Evolutionary conservation across 2,113 vertebrate species (phyloP), one percentile per base, ranked within the genome.

Genomic region (Panurus biarmicus): DNA sequence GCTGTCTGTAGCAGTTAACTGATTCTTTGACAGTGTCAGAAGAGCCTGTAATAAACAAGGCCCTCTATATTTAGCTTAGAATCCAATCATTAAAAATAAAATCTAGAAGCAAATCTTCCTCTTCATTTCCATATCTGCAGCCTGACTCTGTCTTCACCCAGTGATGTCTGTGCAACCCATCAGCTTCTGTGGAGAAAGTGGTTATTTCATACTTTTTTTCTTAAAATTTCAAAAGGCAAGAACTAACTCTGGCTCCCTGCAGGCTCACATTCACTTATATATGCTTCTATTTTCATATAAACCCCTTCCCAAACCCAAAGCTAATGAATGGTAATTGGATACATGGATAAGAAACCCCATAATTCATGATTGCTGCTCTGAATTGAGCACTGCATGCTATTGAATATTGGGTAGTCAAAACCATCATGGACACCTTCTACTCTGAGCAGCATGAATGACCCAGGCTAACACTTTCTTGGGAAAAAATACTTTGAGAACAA

Each of bases 401-500:
- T 62, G 64, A 77, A 54, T 9, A 40, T 2, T 40, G 23, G 1
- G 1, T 35, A 94, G 54, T 93, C 87, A 85, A 85, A 89, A 79
- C 53, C 60, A 54, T 79, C 58, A 29, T 17, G 42, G 67, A 36
- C 58, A 70, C 14, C 29, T 53, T 85, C 33, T 22, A 21, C 61
- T 58, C 65, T 25, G 15, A 13, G 11, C 29, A 56, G 47, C 33
- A 47, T 82, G 74, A 93, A 92, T 89, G 90, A 77, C 14, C 33
- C 61, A 87, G 44, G 65, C 40, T 85, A 90, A 54, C 6, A 28
- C 36, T 23, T 47, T 44, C 86, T 89, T 94, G 92, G 66, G 84
- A 88, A 94, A 95, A 79, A 89, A 8, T 71, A 78, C 86, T 94
- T 69, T 54, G 65, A 94, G 84, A 87, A 67, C 78, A 90, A 87